Base-by-base conservation (phyloP, 37 sponge, comb jelly and placozoan species). In the Theonella swinhoei region DNA sequence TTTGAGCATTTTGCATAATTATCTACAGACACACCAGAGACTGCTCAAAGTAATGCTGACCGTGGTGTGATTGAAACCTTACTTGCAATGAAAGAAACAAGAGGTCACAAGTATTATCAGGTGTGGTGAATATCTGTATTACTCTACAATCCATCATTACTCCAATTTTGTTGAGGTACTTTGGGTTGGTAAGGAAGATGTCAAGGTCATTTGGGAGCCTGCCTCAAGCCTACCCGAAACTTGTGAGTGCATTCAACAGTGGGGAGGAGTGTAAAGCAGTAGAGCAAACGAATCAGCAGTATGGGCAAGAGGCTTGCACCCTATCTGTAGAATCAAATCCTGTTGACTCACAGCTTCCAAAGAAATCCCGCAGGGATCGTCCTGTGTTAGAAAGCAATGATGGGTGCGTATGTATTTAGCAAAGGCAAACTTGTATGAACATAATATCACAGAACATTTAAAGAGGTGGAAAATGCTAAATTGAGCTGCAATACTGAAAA, bases 401-500 rank as follows among this genome's bases (percentile, higher is more conserved):
- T n/a, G 32, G 17, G 69, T 68, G 32, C 25, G 32, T 68, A 68
- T 11, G 9, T 20, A 23, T 23, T 59, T 17, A 23, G 32, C 9
- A 24, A n/a, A n/a, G 9, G 22, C 22, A 68, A 11, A n/a, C 9
- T 22, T 22, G 22, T 22, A 8, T 68, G 9, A 68, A n/a, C 17
- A 68, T 11, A 68, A 30, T 30, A 22, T 68, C 19, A 22, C 32
- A 68, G 69, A 11, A 11, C 69, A 9, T 68, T 30, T n/a, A 24
- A 68, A 68, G 69, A 68, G 8, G 32, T 11, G 9, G 26, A 30
- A 25, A 8, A 68, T 11, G 19, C 19, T n/a, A 68, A 17, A n/a
- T 68, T 68, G 32, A 22, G n/a, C 9, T 68, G 69, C 22, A 68
- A 68, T 11, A 68, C 69, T 22, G 26, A 68, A 68, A 68, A 68